Evolutionary conservation across 2,113 vertebrate species (phyloP).

Genomic region (Sorex araneus): DNA sequence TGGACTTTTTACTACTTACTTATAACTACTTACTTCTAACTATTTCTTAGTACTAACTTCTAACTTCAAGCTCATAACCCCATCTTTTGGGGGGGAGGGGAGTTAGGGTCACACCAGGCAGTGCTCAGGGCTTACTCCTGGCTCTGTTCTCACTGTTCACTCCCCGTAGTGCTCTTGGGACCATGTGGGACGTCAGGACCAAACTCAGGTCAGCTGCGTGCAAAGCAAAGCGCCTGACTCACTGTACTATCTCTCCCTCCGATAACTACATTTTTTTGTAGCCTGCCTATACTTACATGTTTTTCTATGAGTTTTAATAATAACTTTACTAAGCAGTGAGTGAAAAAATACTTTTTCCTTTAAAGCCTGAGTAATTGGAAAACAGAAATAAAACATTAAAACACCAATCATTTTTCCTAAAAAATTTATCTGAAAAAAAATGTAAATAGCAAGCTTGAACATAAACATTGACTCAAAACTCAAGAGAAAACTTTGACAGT

Average conservation of each 20-base stretch:
- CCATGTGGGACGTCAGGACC: too few relatives aligned
- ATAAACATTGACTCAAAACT: constrained; percentile 50
- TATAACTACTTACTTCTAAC: not conserved
- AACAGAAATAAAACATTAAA: constrained; percentile 56
- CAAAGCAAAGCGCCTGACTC: too few relatives aligned
- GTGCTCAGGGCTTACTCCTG: too few relatives aligned
- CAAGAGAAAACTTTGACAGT: constrained; percentile 13
- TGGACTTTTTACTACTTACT: not conserved
- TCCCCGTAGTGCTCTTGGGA: too few relatives aligned
- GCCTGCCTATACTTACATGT: not conserved
- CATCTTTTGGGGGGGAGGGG: not conserved
- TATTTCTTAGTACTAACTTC: too few relatives aligned
- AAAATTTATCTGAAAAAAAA: constrained; percentile 40
- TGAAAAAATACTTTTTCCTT: constrained; percentile 11
- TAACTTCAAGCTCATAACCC: not conserved
- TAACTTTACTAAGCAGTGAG: not conserved
- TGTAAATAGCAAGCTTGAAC: constrained; percentile 47
- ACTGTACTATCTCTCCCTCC: too few relatives aligned
- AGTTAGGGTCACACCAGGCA: too few relatives aligned
- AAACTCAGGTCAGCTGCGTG: too few relatives aligned
- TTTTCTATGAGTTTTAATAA: not conserved
- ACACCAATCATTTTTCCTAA: not conserved
- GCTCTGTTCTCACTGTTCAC: too few relatives aligned
- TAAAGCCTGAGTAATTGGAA: constrained; percentile 29
- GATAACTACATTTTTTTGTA: not conserved